Conservation (phyloP, 2,113 vertebrate species). For the Chamaea fasciata region DNA sequence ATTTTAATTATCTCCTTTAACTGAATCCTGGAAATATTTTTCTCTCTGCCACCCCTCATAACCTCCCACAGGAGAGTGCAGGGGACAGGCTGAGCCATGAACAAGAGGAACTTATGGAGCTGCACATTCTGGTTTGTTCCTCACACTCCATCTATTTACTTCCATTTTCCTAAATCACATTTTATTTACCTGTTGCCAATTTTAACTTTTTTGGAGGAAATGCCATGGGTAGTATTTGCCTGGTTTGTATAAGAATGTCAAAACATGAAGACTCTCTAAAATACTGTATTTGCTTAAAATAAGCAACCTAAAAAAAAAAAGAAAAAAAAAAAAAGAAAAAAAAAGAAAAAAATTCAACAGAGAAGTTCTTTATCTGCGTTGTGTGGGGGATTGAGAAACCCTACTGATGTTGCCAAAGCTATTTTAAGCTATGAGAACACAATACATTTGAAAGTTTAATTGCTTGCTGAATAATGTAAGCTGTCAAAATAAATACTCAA, state of each 20-base stretch:
- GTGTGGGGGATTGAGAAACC: conserved; percentile 49
- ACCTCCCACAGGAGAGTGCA: background rate
- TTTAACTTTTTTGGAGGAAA: background rate
- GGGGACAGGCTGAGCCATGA: background rate
- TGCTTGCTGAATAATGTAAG: conserved; percentile 61
- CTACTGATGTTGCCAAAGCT: conserved; percentile 49
- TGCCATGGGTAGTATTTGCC: background rate
- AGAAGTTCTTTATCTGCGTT: conserved; percentile 26
- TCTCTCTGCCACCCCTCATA: background rate
- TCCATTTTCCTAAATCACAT: background rate
- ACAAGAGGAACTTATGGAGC: background rate
- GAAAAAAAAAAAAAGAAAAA: background rate
- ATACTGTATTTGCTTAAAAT: conserved; percentile 20
- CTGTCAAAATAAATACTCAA: conserved; percentile 65
- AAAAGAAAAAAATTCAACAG: background rate
- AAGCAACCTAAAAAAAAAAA: background rate
- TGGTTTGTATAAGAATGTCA: background rate
- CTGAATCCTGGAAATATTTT: background rate
- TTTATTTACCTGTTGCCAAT: background rate
- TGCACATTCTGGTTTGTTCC: background rate
- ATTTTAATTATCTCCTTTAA: background rate
- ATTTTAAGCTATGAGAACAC: conserved; percentile 61
- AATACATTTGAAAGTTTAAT: conserved; percentile 66
- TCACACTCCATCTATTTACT: background rate
- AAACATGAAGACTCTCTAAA: background rate